Percentiles rank a stretch among this genome's conserved stretches.
Evolutionary conservation across 2,113 vertebrate species (phyloP).

Genomic region (Sebastes schlegelii): DNA sequence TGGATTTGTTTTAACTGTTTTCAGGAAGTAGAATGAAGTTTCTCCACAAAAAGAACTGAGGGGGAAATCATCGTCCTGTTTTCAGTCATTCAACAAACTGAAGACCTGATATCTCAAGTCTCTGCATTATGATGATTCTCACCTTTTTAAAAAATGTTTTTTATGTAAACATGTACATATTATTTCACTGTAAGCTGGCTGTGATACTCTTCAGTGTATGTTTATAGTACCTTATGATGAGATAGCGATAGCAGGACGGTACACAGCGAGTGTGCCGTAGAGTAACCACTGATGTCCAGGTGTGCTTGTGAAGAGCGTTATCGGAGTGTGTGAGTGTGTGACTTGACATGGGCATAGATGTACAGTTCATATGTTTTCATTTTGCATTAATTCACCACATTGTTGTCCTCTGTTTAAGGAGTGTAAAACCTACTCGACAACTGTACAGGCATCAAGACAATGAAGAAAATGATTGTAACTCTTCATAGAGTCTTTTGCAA

Average conservation of each 20-base stretch:
- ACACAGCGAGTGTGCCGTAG: conserved; percentile 86
- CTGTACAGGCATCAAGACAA: conserved; percentile 82
- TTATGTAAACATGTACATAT: conserved; percentile 81
- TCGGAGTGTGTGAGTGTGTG: conserved; percentile 74
- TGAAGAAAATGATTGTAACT: conserved; percentile 82
- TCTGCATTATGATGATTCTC: conserved; percentile 49
- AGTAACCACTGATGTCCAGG: conserved; percentile 88
- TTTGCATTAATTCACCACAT: conserved; percentile 74
- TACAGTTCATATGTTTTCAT: conserved; percentile 77
- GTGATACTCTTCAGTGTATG: conserved; percentile 78
- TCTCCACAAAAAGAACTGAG: conserved; percentile 98
- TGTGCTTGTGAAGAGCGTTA: conserved; percentile 68
- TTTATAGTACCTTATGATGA: conserved; percentile 92
- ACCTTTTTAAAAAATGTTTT: conserved; percentile 25
- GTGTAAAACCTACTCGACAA: conserved; percentile 64
- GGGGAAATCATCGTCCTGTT: conserved; percentile 42
- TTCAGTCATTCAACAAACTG: conserved; percentile 28
- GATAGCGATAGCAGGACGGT: conserved; percentile 83
- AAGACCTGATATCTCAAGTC: conserved; percentile 49
- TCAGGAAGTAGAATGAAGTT: conserved; percentile 99
- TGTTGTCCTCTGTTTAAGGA: conserved; percentile 72
- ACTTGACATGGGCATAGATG: conserved; percentile 64
- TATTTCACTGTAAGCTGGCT: conserved; percentile 78
- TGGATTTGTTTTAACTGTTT: conserved; percentile 43
- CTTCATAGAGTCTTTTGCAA: conserved; percentile 76